Base-by-base conservation (phyloP, 2,113 vertebrate species). In the Tachysurus fulvidraco region DNA sequence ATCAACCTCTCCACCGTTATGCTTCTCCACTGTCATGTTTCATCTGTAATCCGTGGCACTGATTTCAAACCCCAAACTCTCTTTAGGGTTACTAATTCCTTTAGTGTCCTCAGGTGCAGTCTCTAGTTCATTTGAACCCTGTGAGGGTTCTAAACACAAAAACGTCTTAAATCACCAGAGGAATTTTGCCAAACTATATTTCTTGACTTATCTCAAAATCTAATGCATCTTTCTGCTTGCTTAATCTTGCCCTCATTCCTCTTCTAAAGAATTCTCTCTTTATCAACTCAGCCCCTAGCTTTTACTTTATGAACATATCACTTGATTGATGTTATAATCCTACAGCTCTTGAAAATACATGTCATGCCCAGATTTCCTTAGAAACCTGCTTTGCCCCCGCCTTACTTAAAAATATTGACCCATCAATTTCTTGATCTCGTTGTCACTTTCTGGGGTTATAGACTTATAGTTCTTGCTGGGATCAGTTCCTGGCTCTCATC, bases 221-320 rank as follows among this genome's bases (percentile, higher is more conserved):
- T 28, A 28, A n/a, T 77, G 73, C 73, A 28, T 77, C 23, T 52
- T n/a, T 25, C 76, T 30, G 52, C 76, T 79, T 79, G n/a, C 77
- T 36, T 55, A 36, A 30, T 19, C 25, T 52, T 54, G 5, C 54
- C 50, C 46, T 1, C 1, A 57, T 50, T 50, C 74, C 50, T 54
- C 13, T 54, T 25, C 1, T 17, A 54, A 77, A 54, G 44, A 76
- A 25, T 74, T 50, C 10, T 23, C 41, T 74, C 21, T 74, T 5
- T 69, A 1, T 4, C 2, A 28, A 28, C 2, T 77, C 25, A 54
- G 50, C 50, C 54, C 25, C 25, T 28, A 8, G 54, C 25, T 77
- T 6, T 77, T 14, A 76, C 50, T 74, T 50, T 44, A 77, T 52
- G 28, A 77, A n/a, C 46, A 50, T 13, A 52, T 76, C 73, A 14